These are phyloP conservation scores for Neotoxoptera formosana DNA, from an alignment of 1,140 invertebrate species.

Conservation along the genomic window DNA sequence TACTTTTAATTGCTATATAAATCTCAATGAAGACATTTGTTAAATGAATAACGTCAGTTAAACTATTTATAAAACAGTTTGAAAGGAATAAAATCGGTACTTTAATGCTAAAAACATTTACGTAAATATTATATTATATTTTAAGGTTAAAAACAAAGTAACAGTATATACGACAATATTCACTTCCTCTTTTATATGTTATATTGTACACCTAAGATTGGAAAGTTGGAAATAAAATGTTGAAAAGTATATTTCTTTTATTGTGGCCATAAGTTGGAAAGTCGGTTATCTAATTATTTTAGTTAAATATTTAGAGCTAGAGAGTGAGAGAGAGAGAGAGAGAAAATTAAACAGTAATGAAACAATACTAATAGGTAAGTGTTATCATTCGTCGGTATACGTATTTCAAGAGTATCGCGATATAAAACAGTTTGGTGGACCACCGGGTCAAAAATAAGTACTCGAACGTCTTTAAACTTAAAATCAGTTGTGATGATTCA, in stretches of 20 bases:
- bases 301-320: not conserved
- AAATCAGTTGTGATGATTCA: too few species aligned
- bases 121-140: not conserved
- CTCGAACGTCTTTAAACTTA: too few species aligned
- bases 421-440: too few species aligned
- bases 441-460: too few species aligned
- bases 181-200: not conserved
- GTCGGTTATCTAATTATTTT: not conserved
- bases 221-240: not conserved
- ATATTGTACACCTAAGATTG: not conserved
- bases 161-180: not conserved
- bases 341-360: not conserved
- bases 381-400: too few species aligned
- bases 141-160: not conserved
- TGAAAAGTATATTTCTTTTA: not conserved
- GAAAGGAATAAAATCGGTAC: not conserved
- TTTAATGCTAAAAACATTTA: not conserved
- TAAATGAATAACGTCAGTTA: not conserved
- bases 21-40: not conserved
- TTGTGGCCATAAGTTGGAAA: not conserved
- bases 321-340: not conserved
- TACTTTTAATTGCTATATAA: not conserved
- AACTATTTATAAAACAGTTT: not conserved
- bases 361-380: not conserved
- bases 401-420: too few species aligned